phyloP scores from a whole-genome alignment of 2,888 invertebrate species.

The Brachypalpus laphriformis region DNA sequence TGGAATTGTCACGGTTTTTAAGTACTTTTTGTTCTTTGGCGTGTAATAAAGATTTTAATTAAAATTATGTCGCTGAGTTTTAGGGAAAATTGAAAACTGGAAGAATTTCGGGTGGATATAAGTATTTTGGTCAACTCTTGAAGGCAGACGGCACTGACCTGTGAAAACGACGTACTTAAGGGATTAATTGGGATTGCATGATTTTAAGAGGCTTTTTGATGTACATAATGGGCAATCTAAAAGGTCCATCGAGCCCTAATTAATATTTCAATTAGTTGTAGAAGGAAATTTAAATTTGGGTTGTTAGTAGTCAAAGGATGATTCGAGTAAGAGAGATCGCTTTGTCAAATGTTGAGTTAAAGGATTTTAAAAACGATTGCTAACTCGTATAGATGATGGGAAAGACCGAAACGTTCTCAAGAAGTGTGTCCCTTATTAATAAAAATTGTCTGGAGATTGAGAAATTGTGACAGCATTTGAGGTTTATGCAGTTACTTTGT shows the following conservation, averaged over 20 bases:
- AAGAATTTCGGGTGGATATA: neutral
- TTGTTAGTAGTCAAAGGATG: no score
- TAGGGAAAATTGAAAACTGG: no score
- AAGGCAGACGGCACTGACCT: neutral
- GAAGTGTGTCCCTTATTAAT: no score
- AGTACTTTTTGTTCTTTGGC: neutral
- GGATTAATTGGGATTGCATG: neutral
- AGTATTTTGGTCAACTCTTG: neutral
- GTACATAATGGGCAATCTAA: neutral
- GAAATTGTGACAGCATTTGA: no score
- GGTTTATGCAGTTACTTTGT: no score
- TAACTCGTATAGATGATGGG: no score
- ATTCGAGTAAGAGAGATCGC: no score
- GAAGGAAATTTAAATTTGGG: neutral
- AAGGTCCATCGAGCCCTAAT: neutral
- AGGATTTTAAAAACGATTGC: no score
- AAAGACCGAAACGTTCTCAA: no score
- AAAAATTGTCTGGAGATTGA: no score
- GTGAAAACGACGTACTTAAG: neutral
- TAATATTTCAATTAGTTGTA: neutral
- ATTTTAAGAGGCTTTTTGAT: neutral
- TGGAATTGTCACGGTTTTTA: neutral
- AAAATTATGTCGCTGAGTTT: constrained; percentile 4
- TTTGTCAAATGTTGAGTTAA: no score
- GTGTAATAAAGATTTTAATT: constrained; percentile 35